These are phyloP conservation scores for Thymallus thymallus DNA, from an alignment of 2,113 vertebrate genomes.

Conservation along the genomic window DNA sequence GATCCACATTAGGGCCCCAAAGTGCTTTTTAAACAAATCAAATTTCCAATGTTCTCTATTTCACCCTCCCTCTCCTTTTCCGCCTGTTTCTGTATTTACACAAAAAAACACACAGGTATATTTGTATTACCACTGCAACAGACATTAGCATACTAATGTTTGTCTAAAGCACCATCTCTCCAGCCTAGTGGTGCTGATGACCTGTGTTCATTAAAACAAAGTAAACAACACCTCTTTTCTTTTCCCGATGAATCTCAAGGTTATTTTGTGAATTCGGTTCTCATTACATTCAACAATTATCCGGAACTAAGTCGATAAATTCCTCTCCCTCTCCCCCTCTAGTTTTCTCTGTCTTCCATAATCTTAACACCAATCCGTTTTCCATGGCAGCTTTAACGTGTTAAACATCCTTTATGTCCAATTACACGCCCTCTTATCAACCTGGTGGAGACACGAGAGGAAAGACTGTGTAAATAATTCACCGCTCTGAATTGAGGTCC, in stretches of 20 bases:
- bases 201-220: background rate
- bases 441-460: background rate
- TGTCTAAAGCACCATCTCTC: background rate
- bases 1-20: background rate
- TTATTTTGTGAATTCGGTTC: background rate
- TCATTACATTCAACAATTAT: background rate
- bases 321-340: background rate
- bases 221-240: background rate
- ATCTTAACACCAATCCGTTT: background rate
- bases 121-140: background rate
- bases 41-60: background rate
- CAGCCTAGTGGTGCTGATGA: background rate
- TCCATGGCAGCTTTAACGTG: background rate
- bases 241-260: background rate
- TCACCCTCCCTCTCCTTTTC: background rate
- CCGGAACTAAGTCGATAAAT: background rate
- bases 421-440: conserved; percentile 15
- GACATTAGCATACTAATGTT: conserved; percentile 2
- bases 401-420: conserved; percentile 8
- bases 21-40: conserved; percentile 4
- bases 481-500: background rate
- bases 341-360: background rate
- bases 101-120: background rate
- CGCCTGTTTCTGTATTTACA: background rate
- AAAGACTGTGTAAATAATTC: background rate